Conservation (phyloP, 2,797 vertebrate genomes). For the Sebastes itinus region DNA sequence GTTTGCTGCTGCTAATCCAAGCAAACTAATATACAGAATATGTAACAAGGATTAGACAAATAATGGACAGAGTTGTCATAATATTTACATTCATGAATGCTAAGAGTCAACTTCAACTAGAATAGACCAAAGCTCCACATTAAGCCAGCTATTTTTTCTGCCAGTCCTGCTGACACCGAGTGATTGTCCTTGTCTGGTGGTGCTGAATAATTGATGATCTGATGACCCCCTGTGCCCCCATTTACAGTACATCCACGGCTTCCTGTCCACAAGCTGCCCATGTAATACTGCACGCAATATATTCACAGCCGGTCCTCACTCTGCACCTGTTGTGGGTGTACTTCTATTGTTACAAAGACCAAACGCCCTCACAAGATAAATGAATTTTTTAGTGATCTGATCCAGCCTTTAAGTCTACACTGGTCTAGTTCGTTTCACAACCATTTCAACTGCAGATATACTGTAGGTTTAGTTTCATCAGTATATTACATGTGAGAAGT, state of each 20-base stretch:
- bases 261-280: constrained; percentile 51
- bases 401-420: not conserved
- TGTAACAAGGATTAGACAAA: not conserved
- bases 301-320: constrained; percentile 25
- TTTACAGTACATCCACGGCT: constrained; percentile 54
- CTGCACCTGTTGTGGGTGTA: constrained; percentile 42
- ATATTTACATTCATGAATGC: not conserved
- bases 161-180: constrained; percentile 45
- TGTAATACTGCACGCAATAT: constrained; percentile 28
- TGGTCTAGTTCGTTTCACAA: not conserved
- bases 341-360: not conserved
- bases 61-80: not conserved
- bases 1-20: not conserved
- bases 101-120: not conserved
- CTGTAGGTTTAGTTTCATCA: not conserved
- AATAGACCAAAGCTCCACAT: not conserved
- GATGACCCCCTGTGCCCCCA: constrained; percentile 29
- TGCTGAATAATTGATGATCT: constrained; percentile 77
- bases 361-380: not conserved
- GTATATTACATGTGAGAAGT: not conserved
- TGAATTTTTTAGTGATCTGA: not conserved
- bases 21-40: not conserved
- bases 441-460: not conserved
- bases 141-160: constrained; percentile 17
- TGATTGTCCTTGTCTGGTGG: constrained; percentile 61